These are phyloP conservation scores for Datnioides undecimradiatus DNA, from an alignment of 2,113 vertebrate species.

Conservation along the genomic window DNA sequence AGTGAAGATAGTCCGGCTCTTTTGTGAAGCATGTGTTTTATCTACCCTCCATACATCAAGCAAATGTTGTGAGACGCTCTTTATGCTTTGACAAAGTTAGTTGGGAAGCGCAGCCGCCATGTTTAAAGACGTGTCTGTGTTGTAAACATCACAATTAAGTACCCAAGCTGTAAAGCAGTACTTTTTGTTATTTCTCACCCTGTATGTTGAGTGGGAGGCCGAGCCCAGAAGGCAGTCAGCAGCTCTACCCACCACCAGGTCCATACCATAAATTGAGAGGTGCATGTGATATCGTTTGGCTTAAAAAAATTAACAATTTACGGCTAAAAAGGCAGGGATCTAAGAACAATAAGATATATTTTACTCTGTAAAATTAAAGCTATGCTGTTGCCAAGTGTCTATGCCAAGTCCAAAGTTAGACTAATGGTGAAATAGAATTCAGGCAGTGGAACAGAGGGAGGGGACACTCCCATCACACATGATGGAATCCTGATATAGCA, in stretches of 20 bases:
- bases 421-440: not conserved
- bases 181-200: not conserved
- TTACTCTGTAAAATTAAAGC: conserved; percentile 1
- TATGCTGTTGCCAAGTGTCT: conserved; percentile 1
- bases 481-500: conserved; percentile 12
- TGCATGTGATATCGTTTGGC: not conserved
- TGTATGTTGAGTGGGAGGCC: not conserved
- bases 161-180: conserved; percentile 1
- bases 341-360: not conserved
- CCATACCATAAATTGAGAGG: not conserved
- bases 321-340: not conserved
- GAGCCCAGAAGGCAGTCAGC: not conserved
- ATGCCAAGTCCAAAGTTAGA: conserved; percentile 30
- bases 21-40: conserved; percentile 61
- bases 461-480: not conserved
- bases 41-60: conserved; percentile 64
- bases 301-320: not conserved
- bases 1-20: conserved; percentile 61
- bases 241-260: not conserved
- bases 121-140: conserved; percentile 26
- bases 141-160: conserved; percentile 50
- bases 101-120: not conserved
- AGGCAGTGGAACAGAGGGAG: not conserved
- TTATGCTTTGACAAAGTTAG: conserved; percentile 28
- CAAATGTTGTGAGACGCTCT: conserved; percentile 66